Conservation (phyloP, 1,140 invertebrate species). For the Stenopsyche tienmushanensis region DNA sequence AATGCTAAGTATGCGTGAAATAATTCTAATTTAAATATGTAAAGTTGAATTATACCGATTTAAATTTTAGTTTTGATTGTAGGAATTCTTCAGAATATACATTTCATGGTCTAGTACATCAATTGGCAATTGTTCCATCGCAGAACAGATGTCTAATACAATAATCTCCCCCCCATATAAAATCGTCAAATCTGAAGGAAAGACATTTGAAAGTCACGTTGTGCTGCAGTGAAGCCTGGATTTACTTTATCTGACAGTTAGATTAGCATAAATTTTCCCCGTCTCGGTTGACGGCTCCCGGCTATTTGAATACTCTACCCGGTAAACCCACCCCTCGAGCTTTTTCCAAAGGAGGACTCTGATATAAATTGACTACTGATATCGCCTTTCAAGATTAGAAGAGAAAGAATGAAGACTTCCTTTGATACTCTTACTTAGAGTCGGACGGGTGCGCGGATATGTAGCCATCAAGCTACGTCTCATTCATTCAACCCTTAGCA, state of each 20-base stretch:
- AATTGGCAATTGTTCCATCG: no score
- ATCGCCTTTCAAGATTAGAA: slow-evolving; percentile 10
- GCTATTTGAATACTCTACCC: slow-evolving; percentile 11
- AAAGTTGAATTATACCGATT: no score
- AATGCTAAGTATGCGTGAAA: no score
- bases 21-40: no score
- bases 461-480: no score
- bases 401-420: not conserved
- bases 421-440: not conserved
- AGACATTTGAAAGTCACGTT: slow-evolving; percentile 18
- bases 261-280: slow-evolving; percentile 33
- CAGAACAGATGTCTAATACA: no score
- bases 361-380: slow-evolving; percentile 25
- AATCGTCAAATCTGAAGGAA: slow-evolving; percentile 28
- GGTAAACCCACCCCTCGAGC: not conserved
- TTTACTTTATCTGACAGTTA: slow-evolving; percentile 31
- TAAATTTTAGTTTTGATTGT: no score
- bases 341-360: not conserved
- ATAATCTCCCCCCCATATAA: no score
- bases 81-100: no score
- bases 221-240: slow-evolving; percentile 17
- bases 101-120: no score
- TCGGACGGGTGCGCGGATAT: no score
- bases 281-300: slow-evolving; percentile 14
- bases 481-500: no score